Conservation (phyloP, 2,888 invertebrate species). For the Harmothoe impar region DNA sequence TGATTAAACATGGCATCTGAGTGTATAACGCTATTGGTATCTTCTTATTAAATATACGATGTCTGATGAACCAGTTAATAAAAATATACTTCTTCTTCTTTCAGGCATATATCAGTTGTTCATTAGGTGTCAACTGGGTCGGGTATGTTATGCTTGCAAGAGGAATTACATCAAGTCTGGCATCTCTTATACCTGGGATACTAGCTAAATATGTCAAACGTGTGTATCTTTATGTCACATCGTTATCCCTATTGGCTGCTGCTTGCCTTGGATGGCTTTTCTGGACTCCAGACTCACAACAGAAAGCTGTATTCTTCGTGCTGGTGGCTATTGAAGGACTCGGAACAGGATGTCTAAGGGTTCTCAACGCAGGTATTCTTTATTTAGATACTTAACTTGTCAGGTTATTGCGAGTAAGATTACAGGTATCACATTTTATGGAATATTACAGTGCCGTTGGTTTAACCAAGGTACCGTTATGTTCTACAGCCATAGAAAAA, state of each 20-base stretch:
- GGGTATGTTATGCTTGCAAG: conserved; percentile 11
- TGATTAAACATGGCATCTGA: too few species aligned
- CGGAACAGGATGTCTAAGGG: background rate
- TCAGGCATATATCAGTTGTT: conserved; percentile 8
- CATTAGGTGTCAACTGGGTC: background rate
- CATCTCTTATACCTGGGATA: background rate
- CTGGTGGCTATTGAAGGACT: background rate
- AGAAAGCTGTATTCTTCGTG: background rate
- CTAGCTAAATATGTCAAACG: background rate
- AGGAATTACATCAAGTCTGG: background rate
- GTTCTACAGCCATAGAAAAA: too few species aligned
- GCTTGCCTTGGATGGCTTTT: background rate
- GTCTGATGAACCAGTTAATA: too few species aligned
- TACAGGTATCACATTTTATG: too few species aligned
- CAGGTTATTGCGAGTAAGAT: too few species aligned
- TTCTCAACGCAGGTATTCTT: background rate
- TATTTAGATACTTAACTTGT: too few species aligned
- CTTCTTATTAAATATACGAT: too few species aligned
- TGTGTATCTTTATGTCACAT: background rate
- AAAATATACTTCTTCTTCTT: too few species aligned
- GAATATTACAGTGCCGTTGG: too few species aligned
- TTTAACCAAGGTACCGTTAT: too few species aligned
- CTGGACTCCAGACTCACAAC: background rate
- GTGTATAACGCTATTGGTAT: too few species aligned
- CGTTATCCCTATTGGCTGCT: background rate